These are phyloP conservation scores for Meteorus colon DNA, from an alignment of 2,888 invertebrate species.

Conservation along the genomic window DNA sequence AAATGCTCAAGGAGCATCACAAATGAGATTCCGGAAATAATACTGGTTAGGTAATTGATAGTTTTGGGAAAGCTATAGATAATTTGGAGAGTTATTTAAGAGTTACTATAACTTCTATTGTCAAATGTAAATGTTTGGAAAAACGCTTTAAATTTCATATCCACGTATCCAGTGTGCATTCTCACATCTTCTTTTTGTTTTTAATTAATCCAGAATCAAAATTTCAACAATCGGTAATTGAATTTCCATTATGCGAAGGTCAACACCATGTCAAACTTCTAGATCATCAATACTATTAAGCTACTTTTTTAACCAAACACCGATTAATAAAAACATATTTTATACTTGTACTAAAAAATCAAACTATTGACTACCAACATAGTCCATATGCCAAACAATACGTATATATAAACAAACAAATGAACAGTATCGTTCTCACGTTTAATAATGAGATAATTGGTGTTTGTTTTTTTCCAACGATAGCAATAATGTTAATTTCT, in stretches of 20 bases:
- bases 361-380: background rate
- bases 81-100: background rate
- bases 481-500: background rate
- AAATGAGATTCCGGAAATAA: background rate
- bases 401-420: background rate
- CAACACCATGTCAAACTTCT: background rate
- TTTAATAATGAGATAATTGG: background rate
- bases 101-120: background rate
- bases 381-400: background rate
- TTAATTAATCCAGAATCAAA: background rate
- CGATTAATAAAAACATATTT: background rate
- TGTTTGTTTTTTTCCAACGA: background rate
- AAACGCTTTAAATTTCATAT: background rate
- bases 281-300: background rate
- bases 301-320: background rate
- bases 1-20: background rate
- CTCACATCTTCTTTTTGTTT: background rate
- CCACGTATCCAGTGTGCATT: background rate
- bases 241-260: background rate
- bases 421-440: background rate
- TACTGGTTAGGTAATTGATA: slow-evolving; percentile 9
- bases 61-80: background rate
- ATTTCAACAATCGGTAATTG: background rate
- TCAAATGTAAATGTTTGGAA: background rate
- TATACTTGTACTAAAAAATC: background rate